Evolutionary conservation across 2,888 invertebrate species (phyloP).

Genomic region (Brenthis ino): DNA sequence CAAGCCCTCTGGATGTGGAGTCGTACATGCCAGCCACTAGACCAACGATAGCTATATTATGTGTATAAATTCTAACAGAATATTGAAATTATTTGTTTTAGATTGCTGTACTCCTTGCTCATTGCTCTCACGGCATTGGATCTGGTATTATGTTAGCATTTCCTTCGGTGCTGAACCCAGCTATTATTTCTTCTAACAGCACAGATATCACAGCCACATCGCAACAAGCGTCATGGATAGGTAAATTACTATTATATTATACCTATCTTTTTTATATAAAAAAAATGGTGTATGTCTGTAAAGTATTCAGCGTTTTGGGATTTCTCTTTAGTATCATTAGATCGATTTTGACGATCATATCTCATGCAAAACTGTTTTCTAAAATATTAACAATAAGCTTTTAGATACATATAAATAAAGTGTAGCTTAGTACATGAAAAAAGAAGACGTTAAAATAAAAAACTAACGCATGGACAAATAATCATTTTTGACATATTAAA

Average conservation of each 20-base stretch:
- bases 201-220: constrained; percentile 48
- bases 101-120: constrained; percentile 21
- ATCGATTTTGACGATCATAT: background rate
- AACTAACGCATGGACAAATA: too few relatives aligned
- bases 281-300: too few relatives aligned
- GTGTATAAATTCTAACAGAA: too few relatives aligned
- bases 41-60: too few relatives aligned
- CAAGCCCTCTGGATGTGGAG: too few relatives aligned
- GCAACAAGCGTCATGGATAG: constrained; percentile 54
- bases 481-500: too few relatives aligned
- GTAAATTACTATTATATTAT: constrained; percentile 41
- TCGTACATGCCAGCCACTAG: too few relatives aligned
- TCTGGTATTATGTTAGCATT: constrained; percentile 49
- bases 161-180: constrained; percentile 50
- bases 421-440: too few relatives aligned
- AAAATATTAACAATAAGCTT: too few relatives aligned
- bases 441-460: too few relatives aligned
- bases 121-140: constrained; percentile 41
- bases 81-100: constrained; percentile 12
- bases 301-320: background rate
- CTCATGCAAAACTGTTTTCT: too few relatives aligned
- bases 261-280: background rate
- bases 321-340: background rate
- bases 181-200: constrained; percentile 45
- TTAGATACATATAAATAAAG: too few relatives aligned